A percentile compares a stretch with the other conserved stretches of the same genome.
Evolutionary conservation across 2,113 vertebrate species (phyloP).

Genomic region (Istiophorus platypterus): DNA sequence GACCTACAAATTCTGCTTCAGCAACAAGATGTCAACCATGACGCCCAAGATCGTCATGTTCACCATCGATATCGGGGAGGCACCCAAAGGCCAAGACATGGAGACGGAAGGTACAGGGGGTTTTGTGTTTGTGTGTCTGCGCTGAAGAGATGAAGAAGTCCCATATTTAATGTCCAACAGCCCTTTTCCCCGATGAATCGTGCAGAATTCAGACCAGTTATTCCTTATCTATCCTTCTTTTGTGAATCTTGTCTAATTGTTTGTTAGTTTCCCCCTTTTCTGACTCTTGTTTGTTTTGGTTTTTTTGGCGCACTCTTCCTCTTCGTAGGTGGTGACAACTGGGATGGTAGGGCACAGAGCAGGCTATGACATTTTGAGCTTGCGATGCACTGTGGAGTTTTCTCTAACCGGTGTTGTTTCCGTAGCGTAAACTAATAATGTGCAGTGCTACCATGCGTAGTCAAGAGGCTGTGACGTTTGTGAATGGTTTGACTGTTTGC

Average conservation of each 20-base stretch:
- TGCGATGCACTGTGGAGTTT: conserved; percentile 64
- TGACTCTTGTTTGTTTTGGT: no score
- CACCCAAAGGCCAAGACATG: conserved; percentile 97
- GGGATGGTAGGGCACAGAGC: conserved; percentile 79
- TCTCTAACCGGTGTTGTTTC: conserved; percentile 67
- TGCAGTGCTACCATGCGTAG: conserved; percentile 10
- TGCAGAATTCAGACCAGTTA: background rate
- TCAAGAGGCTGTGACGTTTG: conserved; percentile 22
- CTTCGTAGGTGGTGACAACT: conserved; percentile 76
- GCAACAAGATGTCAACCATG: conserved; percentile 99
- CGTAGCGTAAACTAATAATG: conserved; percentile 59
- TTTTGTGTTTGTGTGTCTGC: no score
- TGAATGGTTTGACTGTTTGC: conserved; percentile 56
- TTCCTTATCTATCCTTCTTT: background rate
- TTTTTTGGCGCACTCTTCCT: conserved; percentile 43
- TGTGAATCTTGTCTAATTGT: background rate
- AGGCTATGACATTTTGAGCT: conserved; percentile 43
- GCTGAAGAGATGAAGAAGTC: background rate
- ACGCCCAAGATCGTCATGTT: conserved; percentile 99
- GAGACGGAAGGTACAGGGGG: conserved; percentile 90
- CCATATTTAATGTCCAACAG: no score
- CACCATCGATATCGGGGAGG: conserved; percentile 98
- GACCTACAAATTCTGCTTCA: conserved; percentile 98
- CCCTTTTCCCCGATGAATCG: background rate
- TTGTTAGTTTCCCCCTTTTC: background rate